A percentile compares a stretch with the other conserved stretches of the same genome.
Conservation (phyloP, 2,888 invertebrate genomes). For the Dicycla oo region DNA sequence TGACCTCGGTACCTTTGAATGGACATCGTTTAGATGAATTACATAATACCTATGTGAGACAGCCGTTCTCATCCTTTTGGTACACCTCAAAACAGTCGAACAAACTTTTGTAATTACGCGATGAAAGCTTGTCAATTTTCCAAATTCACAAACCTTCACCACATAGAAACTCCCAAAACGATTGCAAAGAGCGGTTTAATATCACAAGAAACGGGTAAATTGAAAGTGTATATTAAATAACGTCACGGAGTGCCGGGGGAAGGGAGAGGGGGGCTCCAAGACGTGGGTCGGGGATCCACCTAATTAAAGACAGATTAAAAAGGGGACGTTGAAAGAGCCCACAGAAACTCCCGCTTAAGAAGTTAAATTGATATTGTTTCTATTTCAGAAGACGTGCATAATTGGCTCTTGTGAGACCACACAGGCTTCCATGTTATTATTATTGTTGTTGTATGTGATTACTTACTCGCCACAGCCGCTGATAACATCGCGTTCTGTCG, state of each 20-base stretch:
- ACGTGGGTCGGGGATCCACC: constrained; percentile 13
- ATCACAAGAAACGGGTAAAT: constrained; percentile 8
- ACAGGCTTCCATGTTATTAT: neutral
- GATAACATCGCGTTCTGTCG: no score
- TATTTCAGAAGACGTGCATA: constrained; percentile 1
- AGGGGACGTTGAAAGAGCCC: constrained; percentile 32
- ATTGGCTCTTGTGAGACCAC: neutral
- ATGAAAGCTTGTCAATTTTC: constrained; percentile 30
- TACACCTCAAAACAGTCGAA: constrained; percentile 14
- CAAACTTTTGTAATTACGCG: constrained; percentile 37
- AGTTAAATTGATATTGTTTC: constrained; percentile 60
- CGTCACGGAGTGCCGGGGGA: neutral
- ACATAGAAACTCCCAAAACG: constrained; percentile 2
- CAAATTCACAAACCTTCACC: constrained; percentile 18
- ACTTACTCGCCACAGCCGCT: no score
- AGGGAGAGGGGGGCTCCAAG: neutral
- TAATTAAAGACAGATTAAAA: constrained; percentile 64
- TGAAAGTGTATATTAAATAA: constrained; percentile 28
- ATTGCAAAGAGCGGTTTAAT: constrained; percentile 25
- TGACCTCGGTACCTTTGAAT: neutral
- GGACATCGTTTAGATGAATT: neutral
- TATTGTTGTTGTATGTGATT: no score
- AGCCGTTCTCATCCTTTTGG: neutral
- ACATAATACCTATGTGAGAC: neutral
- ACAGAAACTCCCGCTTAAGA: constrained; percentile 42